Conservation (phyloP, 2,888 invertebrate genomes). For the Plutella xylostella region DNA sequence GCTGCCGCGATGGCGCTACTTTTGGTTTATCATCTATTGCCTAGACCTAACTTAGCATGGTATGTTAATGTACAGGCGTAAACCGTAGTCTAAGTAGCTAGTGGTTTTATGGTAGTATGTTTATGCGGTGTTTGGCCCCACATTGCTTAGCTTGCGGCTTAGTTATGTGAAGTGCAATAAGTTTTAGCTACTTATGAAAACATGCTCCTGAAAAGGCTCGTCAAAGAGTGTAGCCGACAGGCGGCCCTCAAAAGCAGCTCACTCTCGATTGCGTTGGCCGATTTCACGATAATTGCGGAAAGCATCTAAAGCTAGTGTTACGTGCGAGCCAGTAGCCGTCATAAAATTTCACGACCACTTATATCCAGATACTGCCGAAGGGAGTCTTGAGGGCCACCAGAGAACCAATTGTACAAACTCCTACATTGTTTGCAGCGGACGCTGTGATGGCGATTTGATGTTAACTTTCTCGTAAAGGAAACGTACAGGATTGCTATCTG, state of each 20-base stretch:
- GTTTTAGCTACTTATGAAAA: neutral
- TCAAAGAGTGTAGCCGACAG: constrained; percentile 31
- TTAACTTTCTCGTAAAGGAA: constrained; percentile 27
- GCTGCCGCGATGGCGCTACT: neutral
- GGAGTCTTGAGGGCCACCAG: constrained; percentile 27
- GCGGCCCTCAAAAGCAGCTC: constrained; percentile 24
- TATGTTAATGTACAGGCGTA: neutral
- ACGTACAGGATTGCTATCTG: constrained; percentile 25
- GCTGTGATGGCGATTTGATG: constrained; percentile 26
- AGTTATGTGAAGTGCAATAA: too few species aligned
- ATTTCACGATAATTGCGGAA: constrained; percentile 47
- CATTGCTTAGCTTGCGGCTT: too few species aligned
- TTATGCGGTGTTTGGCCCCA: too few species aligned
- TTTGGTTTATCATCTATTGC: constrained; percentile 1
- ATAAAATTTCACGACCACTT: constrained; percentile 52
- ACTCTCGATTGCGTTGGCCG: constrained; percentile 32
- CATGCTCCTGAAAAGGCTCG: constrained; percentile 32
- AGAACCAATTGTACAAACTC: constrained; percentile 24
- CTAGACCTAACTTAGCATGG: neutral
- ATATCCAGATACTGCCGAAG: constrained; percentile 28
- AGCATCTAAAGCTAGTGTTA: constrained; percentile 43
- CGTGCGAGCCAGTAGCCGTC: constrained; percentile 45
- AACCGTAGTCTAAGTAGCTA: neutral
- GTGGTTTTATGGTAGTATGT: too few species aligned
- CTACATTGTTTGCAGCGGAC: constrained; percentile 16